Percentiles rank a stretch among this genome's conserved stretches.
These are phyloP conservation scores for Cladopsammia gracilis DNA, from an alignment of 64 coral and sea anemone genomes.

Conservation along the genomic window DNA sequence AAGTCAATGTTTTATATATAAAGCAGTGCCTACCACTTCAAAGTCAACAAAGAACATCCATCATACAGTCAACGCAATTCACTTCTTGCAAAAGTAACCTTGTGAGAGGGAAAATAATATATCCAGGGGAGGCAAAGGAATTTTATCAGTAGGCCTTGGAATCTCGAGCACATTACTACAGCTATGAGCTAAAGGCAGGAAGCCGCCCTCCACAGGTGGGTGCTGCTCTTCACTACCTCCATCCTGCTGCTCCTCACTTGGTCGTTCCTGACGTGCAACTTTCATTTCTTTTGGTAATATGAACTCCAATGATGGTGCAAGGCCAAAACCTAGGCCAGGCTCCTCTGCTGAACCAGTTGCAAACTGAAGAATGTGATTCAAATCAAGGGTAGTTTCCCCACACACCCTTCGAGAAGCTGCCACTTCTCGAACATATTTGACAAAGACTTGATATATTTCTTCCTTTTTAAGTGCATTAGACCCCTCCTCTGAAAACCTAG, in stretches of 20 bases:
- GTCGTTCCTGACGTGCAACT: slow-evolving; percentile 10
- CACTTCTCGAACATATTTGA: slow-evolving; percentile 72
- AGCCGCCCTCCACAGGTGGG: slow-evolving; percentile 9
- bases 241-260: neutral
- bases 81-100: slow-evolving; percentile 62
- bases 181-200: slow-evolving; percentile 67
- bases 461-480: slow-evolving; percentile 56
- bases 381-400: slow-evolving; percentile 44
- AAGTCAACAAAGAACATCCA: no score
- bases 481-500: slow-evolving; percentile 60
- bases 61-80: neutral
- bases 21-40: no score
- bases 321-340: slow-evolving; percentile 56
- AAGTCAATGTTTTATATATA: no score
- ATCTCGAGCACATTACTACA: slow-evolving; percentile 62
- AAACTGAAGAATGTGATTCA: slow-evolving; percentile 64
- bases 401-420: slow-evolving; percentile 55
- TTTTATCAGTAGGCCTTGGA: slow-evolving; percentile 46
- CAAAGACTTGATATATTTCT: slow-evolving; percentile 63
- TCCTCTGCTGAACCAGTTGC: slow-evolving; percentile 67
- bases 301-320: slow-evolving; percentile 55
- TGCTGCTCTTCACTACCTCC: neutral
- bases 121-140: slow-evolving; percentile 44
- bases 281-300: slow-evolving; percentile 48
- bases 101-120: slow-evolving; percentile 64